phyloP scores from a whole-genome alignment of 2,113 vertebrate genomes.

The Neotragus pygmaeus region DNA sequence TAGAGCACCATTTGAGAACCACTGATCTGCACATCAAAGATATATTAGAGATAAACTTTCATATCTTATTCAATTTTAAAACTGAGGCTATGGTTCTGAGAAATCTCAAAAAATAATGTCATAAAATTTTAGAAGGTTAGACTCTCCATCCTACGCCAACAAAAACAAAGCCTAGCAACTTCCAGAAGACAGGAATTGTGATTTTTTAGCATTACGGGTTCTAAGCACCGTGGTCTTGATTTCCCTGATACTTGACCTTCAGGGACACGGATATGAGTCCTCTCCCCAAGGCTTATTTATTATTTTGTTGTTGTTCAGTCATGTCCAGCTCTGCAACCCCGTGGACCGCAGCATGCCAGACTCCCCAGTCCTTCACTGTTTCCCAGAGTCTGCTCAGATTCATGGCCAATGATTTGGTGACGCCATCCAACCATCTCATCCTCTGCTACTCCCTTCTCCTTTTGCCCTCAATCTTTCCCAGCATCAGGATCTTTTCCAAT shows the following conservation, averaged over 20 bases:
- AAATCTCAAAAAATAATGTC: neutral
- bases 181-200: neutral
- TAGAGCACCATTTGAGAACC: neutral
- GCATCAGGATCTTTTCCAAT: neutral
- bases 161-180: neutral
- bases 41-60: neutral
- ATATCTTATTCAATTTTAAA: neutral
- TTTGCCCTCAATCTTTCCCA: neutral
- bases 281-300: neutral
- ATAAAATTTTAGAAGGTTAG: neutral
- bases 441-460: neutral
- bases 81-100: neutral
- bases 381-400: neutral
- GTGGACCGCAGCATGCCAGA: neutral
- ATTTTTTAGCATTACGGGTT: neutral
- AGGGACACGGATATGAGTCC: neutral
- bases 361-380: neutral
- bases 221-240: neutral
- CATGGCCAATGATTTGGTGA: neutral
- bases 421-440: neutral
- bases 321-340: fast-evolving
- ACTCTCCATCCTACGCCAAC: neutral
- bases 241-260: neutral
- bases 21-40: neutral
- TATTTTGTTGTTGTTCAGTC: neutral